Evolutionary conservation across 2,888 invertebrate genomes (phyloP), one percentile per base, ranked within the genome.

Genomic region (Zaprionus bogoriensis): DNA sequence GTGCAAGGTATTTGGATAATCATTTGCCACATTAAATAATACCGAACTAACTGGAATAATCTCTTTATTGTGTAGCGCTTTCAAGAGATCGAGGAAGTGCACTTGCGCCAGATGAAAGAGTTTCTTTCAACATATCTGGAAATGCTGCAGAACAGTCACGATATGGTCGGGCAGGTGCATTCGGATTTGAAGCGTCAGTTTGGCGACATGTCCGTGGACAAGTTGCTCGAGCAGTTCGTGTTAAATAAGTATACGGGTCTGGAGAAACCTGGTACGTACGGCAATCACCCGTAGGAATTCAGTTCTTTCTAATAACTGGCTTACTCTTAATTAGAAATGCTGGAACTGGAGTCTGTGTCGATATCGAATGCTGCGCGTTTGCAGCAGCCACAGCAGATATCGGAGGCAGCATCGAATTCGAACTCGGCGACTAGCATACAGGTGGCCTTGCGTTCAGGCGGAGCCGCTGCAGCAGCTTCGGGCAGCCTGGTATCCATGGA

Each of bases 101-200:
- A 98, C 91, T 92, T 98, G 75, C 95, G 95, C 78, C 97, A 97
- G 90, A 98, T 99, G 98, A 97, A 97, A 89, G 96, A 97, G 86
- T 98, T 98, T 93, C 93, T 98, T 36, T 96, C 96, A 84, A 94
- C 94, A 4, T 98, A 98, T 91, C 94, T 96, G 64, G 95, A 96
- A 87, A 94, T 97, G 67, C 93, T 97, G 79, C 96, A 98, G 88
- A 95, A 95, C 88, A 97, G 97, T 89, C 97, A 98, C 91, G 96
- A 96, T 82, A 94, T 97, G 89, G 95, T 98, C 91, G 98, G 97
- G 36, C 95, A 96, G 91, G 97, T 98, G n/a, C 97, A 98, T 89
- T 94, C 95, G 70, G 98, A 99, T 89, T 98, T 98, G 88, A 95
- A 96, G 89, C 94, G 96, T 68, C 98, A 97, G 89, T 97, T 98